Conservation (phyloP, 1,140 invertebrate genomes). For the Orchestia grillus region DNA sequence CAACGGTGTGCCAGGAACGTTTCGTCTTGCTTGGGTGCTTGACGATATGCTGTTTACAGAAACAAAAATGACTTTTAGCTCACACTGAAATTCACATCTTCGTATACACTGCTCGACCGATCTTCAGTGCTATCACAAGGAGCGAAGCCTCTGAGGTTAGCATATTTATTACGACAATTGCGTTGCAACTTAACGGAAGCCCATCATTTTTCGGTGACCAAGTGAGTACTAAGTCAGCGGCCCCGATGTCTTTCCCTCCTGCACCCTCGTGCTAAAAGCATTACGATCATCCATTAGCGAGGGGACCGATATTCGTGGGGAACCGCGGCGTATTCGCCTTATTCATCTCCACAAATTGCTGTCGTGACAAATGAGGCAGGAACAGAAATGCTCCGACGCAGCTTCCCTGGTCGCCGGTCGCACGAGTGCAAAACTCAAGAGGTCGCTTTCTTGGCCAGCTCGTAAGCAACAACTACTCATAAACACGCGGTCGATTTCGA, state of each 20-base stretch:
- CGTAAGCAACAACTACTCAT: no score
- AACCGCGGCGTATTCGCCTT: neutral
- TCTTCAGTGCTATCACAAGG: neutral
- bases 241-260: neutral
- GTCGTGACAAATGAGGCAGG: neutral
- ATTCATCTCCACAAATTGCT: conserved; percentile 32
- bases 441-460: no score
- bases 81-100: neutral
- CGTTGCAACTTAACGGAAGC: neutral
- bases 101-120: neutral
- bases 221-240: neutral
- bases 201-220: neutral
- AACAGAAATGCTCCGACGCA: neutral
- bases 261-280: neutral
- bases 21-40: neutral
- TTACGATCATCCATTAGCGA: conserved; percentile 33
- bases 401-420: neutral
- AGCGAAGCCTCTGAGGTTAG: neutral
- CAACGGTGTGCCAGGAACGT: neutral
- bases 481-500: no score
- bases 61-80: neutral
- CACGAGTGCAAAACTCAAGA: no score
- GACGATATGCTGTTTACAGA: neutral
- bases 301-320: neutral
- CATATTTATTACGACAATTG: neutral